Conservation (phyloP, 2,888 invertebrate genomes). For the Saturnia pavonia region DNA sequence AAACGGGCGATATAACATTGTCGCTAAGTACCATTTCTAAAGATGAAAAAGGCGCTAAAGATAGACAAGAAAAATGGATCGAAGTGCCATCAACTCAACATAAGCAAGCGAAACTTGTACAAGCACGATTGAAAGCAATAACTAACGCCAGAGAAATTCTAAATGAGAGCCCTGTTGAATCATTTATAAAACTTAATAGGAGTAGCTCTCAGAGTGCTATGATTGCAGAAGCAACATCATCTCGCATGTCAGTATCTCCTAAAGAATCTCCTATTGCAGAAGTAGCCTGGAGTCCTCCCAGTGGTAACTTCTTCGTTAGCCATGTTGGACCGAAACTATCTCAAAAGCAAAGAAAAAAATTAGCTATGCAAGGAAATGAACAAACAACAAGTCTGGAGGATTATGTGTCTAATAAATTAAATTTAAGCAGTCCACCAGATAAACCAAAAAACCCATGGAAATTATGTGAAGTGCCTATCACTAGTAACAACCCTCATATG, state of each 20-base stretch:
- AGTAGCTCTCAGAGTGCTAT: constrained; percentile 56
- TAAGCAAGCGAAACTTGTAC: constrained; percentile 74
- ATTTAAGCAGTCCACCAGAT: constrained; percentile 57
- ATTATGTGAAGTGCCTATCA: constrained; percentile 53
- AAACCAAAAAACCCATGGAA: constrained; percentile 79
- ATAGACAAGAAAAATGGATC: constrained; percentile 71
- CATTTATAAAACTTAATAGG: constrained; percentile 65
- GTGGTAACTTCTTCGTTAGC: constrained; percentile 63
- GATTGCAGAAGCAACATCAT: constrained; percentile 42
- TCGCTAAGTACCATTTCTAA: constrained; percentile 63
- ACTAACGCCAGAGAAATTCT: constrained; percentile 64
- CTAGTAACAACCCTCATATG: constrained; percentile 66
- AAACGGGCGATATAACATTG: constrained; percentile 67
- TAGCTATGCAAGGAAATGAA: constrained; percentile 74
- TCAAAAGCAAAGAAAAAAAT: constrained; percentile 84
- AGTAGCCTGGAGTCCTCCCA: constrained; percentile 54
- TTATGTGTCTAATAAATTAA: constrained; percentile 52
- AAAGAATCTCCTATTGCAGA: constrained; percentile 55
- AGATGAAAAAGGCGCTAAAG: constrained; percentile 51
- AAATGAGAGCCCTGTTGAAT: constrained; percentile 59
- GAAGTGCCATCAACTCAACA: constrained; percentile 69
- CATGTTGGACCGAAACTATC: constrained; percentile 81
- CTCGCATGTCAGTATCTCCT: constrained; percentile 63
- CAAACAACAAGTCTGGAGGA: constrained; percentile 51
- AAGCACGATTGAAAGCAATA: constrained; percentile 74